These are phyloP conservation scores for Epistrophe eligans DNA, from an alignment of 2,888 invertebrate species.

Conservation along the genomic window DNA sequence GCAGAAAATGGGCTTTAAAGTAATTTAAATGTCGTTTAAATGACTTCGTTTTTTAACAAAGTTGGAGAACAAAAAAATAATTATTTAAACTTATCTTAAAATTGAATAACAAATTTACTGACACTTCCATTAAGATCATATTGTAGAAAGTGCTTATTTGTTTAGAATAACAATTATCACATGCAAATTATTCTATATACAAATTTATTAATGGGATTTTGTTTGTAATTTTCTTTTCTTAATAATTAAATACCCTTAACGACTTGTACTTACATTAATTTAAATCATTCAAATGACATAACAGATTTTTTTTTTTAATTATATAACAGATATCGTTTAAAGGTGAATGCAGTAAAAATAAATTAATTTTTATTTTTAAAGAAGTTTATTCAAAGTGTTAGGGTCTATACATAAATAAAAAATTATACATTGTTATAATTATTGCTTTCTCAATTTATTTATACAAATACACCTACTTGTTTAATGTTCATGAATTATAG, in stretches of 20 bases:
- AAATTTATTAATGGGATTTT: background rate
- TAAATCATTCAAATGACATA: background rate
- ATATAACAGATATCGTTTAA: slow-evolving; percentile 7
- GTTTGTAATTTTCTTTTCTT: background rate
- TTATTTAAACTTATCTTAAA: too few relatives aligned
- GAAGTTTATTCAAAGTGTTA: slow-evolving; percentile 2
- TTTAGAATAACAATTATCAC: background rate
- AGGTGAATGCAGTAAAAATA: background rate
- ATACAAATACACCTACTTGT: background rate
- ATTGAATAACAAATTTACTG: background rate
- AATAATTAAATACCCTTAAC: background rate
- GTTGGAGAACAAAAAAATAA: too few relatives aligned
- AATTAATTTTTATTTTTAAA: background rate
- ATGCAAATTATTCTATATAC: background rate
- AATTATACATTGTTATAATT: background rate
- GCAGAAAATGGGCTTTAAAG: too few relatives aligned
- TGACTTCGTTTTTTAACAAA: too few relatives aligned
- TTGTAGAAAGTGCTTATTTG: background rate
- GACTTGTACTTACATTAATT: background rate
- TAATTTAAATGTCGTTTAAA: too few relatives aligned
- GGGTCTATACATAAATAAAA: background rate
- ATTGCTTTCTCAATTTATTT: background rate
- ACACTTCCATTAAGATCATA: background rate
- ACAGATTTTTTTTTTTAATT: background rate
- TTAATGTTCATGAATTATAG: background rate